Conservation (phyloP, 2,797 vertebrate genomes). For the Melanotaenia boesemani region DNA sequence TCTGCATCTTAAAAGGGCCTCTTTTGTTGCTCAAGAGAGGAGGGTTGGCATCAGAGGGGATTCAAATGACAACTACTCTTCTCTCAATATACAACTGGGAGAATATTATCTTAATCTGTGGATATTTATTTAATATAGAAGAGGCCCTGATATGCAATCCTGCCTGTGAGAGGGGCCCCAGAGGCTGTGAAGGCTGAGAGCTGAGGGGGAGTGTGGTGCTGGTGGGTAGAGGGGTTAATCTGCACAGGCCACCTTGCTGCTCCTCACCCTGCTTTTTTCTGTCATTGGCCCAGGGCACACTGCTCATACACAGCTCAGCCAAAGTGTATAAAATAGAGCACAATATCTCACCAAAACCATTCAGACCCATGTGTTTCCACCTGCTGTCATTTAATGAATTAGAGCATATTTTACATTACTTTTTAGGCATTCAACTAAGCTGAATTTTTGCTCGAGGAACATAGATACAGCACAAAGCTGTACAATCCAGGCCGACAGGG, state of each 20-base stretch:
- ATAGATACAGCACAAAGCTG: slow-evolving; percentile 82
- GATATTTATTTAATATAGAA: slow-evolving; percentile 82
- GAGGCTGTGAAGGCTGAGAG: slow-evolving; percentile 75
- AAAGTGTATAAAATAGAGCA: slow-evolving; percentile 80
- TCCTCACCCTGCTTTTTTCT: slow-evolving; percentile 83
- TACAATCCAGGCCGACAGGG: slow-evolving; percentile 83
- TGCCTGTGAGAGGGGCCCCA: slow-evolving; percentile 75
- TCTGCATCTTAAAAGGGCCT: slow-evolving; percentile 50
- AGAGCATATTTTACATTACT: slow-evolving; percentile 84
- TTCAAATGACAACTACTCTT: slow-evolving; percentile 76
- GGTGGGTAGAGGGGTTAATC: slow-evolving; percentile 85
- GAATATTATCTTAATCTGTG: slow-evolving; percentile 84
- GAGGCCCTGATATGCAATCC: slow-evolving; percentile 82
- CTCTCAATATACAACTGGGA: slow-evolving; percentile 74
- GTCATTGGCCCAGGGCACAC: slow-evolving; percentile 82
- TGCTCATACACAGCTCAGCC: slow-evolving; percentile 75
- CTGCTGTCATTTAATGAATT: slow-evolving; percentile 84
- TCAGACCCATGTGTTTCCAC: slow-evolving; percentile 80
- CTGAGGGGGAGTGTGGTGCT: slow-evolving; percentile 62
- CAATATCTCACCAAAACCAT: slow-evolving; percentile 81
- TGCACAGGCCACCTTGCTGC: slow-evolving; percentile 87
- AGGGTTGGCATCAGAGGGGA: slow-evolving; percentile 53
- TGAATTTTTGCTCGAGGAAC: slow-evolving; percentile 83
- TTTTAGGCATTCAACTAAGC: slow-evolving; percentile 82
- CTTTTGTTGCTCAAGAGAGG: slow-evolving; percentile 56